Evolutionary conservation across 2,797 vertebrate genomes (phyloP).

Genomic region (Lithobates sylvaticus): DNA sequence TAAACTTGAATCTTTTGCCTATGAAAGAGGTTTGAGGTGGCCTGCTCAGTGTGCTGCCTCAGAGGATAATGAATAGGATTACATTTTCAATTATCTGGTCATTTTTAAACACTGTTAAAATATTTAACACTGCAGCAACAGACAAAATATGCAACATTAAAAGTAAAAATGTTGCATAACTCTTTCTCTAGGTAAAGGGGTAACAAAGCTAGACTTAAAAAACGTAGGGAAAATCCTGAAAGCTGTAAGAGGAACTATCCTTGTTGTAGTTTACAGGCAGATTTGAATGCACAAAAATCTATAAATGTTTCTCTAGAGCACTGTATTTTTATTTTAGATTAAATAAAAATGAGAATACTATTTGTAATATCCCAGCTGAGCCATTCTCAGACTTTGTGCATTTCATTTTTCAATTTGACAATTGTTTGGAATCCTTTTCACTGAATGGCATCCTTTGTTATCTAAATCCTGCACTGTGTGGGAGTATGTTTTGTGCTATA

Average conservation of each 20-base stretch:
- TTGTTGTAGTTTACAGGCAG: neutral
- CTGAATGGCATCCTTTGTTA: constrained; percentile 52
- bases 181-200: neutral
- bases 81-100: too few species aligned
- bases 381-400: constrained; percentile 12
- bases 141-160: neutral
- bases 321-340: constrained; percentile 19
- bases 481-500: constrained; percentile 54
- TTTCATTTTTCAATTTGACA: constrained; percentile 48
- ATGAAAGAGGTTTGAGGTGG: too few species aligned
- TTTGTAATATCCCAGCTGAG: constrained; percentile 26
- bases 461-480: constrained; percentile 57
- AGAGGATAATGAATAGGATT: too few species aligned
- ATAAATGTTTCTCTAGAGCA: neutral
- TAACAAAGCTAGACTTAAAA: neutral
- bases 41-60: too few species aligned
- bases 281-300: neutral
- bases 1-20: too few species aligned
- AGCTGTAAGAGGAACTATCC: neutral
- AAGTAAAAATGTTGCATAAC: neutral
- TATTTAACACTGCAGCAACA: neutral
- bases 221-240: neutral
- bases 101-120: too few species aligned
- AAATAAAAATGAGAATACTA: constrained; percentile 5
- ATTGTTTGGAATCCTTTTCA: constrained; percentile 52